Base-by-base conservation (phyloP, 2,113 vertebrate genomes). In the Ciconia stormi region DNA sequence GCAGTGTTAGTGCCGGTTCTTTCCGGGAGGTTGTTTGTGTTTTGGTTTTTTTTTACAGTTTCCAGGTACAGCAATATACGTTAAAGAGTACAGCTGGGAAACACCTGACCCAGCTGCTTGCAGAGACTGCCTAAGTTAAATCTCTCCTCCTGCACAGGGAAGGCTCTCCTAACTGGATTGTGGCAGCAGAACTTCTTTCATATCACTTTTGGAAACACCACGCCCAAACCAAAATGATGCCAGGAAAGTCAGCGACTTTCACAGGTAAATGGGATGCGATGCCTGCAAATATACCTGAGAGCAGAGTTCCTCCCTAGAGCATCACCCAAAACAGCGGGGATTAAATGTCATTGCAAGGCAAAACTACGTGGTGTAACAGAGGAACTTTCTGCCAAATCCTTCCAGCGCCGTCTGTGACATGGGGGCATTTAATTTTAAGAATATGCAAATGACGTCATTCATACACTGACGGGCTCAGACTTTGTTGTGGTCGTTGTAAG, bases 341-440 rank as follows among this genome's bases (percentile, higher is more conserved):
- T 69, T 42, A 62, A 87, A 88, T 8, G 22, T 44, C 42, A 87
- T 6, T 72, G 52, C 49, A 72, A 72, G 58, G 71, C 42, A 90
- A 85, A 91, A 62, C 10, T 44, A 52, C 20, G 40, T 49, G 42
- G 42, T 42, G 8, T 19, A 62, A 52, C 16, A 82, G 53, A 53
- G 29, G 5, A 74, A 56, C 44, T 71, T 93, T 36, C 70, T 95
- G 94, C 63, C 89, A 89, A 84, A 81, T 59, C 52, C 32, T 18
- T 91, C 50, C 84, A 89, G 89, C 6, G 6, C 34, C 1, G 15
- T 59, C 78, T 81, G 47, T 66, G 69, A 53, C 56, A 70, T 2
- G 16, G 47, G 30, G 36, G 88, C 55, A 63, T 63, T 71, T 73
- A 71, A 46, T 79, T 61, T 82, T 63, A 91, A 79, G 38, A 87